Evolutionary conservation across 2,113 vertebrate species (phyloP), one percentile per base, ranked within the genome.

Genomic region (Cranoglanis bouderius): DNA sequence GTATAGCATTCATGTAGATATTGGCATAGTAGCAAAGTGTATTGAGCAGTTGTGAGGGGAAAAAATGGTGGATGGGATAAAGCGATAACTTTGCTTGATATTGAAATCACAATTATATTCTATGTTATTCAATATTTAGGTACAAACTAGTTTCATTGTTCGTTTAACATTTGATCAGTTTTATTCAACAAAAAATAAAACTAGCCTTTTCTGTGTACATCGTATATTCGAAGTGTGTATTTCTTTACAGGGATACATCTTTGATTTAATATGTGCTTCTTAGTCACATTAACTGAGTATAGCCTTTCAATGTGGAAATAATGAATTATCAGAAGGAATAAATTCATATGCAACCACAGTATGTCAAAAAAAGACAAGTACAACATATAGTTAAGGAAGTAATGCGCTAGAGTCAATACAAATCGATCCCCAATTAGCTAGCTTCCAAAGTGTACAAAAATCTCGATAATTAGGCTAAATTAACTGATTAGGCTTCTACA

Each of bases 381-480:
- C 4, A 82, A 24, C 53, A 26, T 82, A 38, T 38, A 6, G 51
- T 46, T 6, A 46, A 46, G 7, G 38, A 84, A n/a, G 35, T 46
- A 10, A 65, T 43, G 82, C 8, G 1, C 40, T 49, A 63, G 3
- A 65, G 14, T 65, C 59, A 32, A 65, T 84, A 49, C 4, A 29
- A 65, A 84, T 67, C 13, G 26, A 84, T 84, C 40, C n/a, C 82
- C 35, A 84, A 43, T 59, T 63, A 84, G 35, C 53, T 83, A 83
- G 21, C 35, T 84, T 63, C n/a, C 82, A 63, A 63, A 46, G 82
- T 55, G 2, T 84, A 63, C 24, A 61, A 63, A 82, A 43, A 26
- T 63, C 35, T 61, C 24, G 6, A 83, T 38, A 83, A 38, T 83
- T 61, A 61, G 35, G 32, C 38, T 83, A 35, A 83, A 57, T 61